A percentile compares a stretch with the other conserved stretches of the same genome.
These are phyloP conservation scores for Petromus typicus DNA, from an alignment of 2,113 vertebrate genomes.

Conservation along the genomic window DNA sequence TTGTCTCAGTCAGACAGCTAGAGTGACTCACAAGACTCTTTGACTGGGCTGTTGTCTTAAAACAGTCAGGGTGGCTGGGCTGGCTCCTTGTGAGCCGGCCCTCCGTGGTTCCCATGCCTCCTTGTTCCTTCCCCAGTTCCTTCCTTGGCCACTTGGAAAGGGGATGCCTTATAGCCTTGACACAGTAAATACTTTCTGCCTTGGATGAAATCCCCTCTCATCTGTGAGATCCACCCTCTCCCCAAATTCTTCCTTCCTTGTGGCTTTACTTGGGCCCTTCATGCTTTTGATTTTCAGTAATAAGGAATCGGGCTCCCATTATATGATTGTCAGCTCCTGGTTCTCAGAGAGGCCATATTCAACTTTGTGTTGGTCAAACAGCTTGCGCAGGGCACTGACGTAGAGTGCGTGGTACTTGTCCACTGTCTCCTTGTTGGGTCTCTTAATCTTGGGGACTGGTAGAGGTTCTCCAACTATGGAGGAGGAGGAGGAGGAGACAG, in stretches of 20 bases:
- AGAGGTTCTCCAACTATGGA: constrained; percentile 86
- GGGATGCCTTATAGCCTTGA: neutral
- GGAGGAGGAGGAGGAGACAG: constrained; percentile 56
- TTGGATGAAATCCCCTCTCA: neutral
- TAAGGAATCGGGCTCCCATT: neutral
- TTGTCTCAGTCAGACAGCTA: too few species aligned
- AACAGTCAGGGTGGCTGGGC: neutral
- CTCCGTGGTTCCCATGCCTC: neutral
- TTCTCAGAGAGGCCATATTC: constrained; percentile 78
- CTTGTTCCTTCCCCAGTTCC: neutral
- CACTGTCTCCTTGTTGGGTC: constrained; percentile 83
- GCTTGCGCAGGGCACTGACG: constrained; percentile 78
- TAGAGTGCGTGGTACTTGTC: constrained; percentile 84
- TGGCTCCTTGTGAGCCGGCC: neutral
- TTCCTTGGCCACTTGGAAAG: neutral
- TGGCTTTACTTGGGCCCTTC: neutral
- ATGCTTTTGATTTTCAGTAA: neutral
- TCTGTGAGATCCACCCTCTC: neutral
- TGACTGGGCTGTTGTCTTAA: constrained; percentile 18
- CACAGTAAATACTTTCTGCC: constrained; percentile 19
- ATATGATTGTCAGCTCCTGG: constrained; percentile 81
- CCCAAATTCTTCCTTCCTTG: neutral
- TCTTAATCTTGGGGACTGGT: constrained; percentile 75
- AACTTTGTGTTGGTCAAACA: constrained; percentile 88
- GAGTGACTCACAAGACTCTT: constrained; percentile 14